Percentiles rank a stretch among this genome's conserved stretches.
phyloP scores from a whole-genome alignment of 2,113 vertebrate genomes.

The Hemibagrus wyckioides region DNA sequence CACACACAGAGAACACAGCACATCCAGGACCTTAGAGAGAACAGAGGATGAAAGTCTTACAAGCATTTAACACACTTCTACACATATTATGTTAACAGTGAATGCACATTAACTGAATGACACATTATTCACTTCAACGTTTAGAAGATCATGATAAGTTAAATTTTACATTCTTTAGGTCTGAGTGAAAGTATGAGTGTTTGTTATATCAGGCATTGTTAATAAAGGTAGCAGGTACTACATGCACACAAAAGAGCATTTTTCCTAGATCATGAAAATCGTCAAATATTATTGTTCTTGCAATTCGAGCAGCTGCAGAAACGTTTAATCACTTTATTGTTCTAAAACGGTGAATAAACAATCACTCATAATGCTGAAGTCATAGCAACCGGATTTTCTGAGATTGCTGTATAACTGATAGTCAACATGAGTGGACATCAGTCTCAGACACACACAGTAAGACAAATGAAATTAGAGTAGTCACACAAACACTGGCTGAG shows the following conservation, averaged over 20 bases:
- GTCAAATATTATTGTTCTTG: background rate
- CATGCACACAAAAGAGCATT: background rate
- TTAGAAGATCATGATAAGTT: background rate
- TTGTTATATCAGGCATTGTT: background rate
- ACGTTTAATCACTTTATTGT: background rate
- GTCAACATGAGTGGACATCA: background rate
- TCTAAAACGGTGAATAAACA: background rate
- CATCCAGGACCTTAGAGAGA: conserved; percentile 84
- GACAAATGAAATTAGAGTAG: background rate
- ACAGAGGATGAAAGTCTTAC: background rate
- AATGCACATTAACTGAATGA: background rate
- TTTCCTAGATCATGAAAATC: background rate
- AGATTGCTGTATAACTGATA: background rate
- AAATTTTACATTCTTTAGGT: background rate
- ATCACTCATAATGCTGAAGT: background rate
- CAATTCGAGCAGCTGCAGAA: background rate
- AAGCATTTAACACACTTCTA: background rate
- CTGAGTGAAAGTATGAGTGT: background rate
- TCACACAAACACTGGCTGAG: background rate
- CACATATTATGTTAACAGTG: background rate
- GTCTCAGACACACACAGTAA: conserved; percentile 36
- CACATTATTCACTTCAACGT: background rate
- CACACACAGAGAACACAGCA: conserved; percentile 93
- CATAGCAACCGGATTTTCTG: background rate
- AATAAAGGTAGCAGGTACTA: background rate